A percentile compares a stretch with the other conserved stretches of the same genome.
These are phyloP conservation scores for Drosophila trichaetosa DNA, from an alignment of 2,888 invertebrate species.

Conservation along the genomic window DNA sequence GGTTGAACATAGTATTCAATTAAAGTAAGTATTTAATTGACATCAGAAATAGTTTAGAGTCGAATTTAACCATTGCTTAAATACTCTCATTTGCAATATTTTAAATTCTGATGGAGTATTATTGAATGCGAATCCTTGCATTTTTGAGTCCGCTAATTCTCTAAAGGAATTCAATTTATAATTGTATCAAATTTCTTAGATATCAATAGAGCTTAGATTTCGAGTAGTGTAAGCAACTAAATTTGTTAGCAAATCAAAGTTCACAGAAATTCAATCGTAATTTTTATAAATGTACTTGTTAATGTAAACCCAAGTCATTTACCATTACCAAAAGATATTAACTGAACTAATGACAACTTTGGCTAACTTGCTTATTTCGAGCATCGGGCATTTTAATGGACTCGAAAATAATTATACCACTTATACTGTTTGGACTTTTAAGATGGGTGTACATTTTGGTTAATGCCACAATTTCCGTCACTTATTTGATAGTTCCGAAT, in stretches of 20 bases:
- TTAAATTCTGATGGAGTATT: not conserved
- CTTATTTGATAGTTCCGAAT: constrained; percentile 55
- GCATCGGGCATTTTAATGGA: not conserved
- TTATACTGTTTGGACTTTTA: constrained; percentile 18
- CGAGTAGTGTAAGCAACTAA: not conserved
- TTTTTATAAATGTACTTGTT: not conserved
- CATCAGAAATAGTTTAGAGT: not conserved
- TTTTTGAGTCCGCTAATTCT: too few species aligned
- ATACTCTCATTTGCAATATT: not conserved
- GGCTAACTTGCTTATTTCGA: not conserved
- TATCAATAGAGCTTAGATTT: not conserved
- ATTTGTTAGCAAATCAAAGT: not conserved
- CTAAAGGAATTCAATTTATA: not conserved
- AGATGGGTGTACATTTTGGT: constrained; percentile 28
- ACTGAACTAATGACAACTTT: not conserved
- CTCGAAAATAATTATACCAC: not conserved
- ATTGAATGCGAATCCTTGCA: too few species aligned
- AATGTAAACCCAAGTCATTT: not conserved
- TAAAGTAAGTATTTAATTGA: not conserved
- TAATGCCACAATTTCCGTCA: constrained; percentile 45
- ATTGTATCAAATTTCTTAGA: not conserved
- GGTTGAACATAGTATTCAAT: not conserved
- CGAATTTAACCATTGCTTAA: not conserved
- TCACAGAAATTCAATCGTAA: not conserved
- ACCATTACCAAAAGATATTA: not conserved